Evolutionary conservation across 2,797 vertebrate genomes (phyloP).

Genomic region (Rhinoraja longicauda): DNA sequence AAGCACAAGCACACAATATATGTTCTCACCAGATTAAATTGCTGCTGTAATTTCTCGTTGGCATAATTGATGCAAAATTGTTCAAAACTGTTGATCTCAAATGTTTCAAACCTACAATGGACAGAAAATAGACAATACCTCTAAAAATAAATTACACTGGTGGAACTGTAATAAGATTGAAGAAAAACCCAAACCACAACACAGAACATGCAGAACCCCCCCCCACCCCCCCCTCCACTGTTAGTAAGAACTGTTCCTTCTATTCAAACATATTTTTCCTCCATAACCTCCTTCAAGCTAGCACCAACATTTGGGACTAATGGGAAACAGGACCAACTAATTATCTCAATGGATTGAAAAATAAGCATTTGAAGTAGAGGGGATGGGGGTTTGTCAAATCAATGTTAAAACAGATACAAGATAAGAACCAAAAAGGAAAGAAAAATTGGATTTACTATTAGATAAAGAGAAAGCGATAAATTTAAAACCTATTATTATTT

Average conservation of each 20-base stretch:
- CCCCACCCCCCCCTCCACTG: too few relatives aligned
- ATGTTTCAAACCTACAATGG: constrained; percentile 83
- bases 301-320: background rate
- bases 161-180: too few relatives aligned
- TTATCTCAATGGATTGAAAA: background rate
- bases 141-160: too few relatives aligned
- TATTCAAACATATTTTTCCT: background rate
- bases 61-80: constrained; percentile 99
- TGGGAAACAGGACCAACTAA: background rate
- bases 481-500: background rate
- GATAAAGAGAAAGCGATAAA: background rate
- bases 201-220: background rate
- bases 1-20: background rate
- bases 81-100: constrained; percentile 92
- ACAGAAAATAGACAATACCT: background rate
- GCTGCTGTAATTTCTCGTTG: constrained; percentile 96
- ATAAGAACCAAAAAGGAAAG: background rate
- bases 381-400: background rate
- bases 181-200: background rate
- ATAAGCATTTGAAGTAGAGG: background rate
- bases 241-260: background rate
- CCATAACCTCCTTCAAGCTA: background rate
- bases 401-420: background rate
- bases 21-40: constrained; percentile 85
- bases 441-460: background rate